Base-by-base conservation (phyloP, 1,140 invertebrate genomes). In the Saccostrea echinata region DNA sequence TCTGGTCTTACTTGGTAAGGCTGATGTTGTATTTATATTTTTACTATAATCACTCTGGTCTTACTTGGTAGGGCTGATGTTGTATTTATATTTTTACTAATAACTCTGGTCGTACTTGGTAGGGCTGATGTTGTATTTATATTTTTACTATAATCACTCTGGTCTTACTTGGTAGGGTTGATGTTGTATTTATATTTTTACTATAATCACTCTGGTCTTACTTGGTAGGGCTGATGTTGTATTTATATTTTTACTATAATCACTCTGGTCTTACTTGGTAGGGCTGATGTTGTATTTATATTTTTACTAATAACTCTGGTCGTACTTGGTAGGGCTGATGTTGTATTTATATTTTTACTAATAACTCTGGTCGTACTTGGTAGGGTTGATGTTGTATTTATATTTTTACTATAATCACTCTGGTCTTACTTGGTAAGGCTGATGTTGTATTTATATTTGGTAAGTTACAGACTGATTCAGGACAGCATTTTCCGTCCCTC, bases 381-480 rank as follows among this genome's bases (percentile, higher is more conserved):
- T 52, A 12, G 12, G 4, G 12, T 8, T 52, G 52, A 8, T 52
- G 52, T 52, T 12, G 52, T 52, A 12, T 52, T 52, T 12, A 52
- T 52, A 8, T 11, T 55, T 13, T 55, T n/a, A n/a, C n/a, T n/a
- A n/a, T n/a, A n/a, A 43, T 43, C 2, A 43, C 35, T 9, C 43
- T 18, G 13, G 6, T 61, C 68, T 30, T 76, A 76, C 68, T 76
- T 76, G 68, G 16, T 76, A 30, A 30, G 8, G 27, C 12, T 1
- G 24, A 16, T 35, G 68, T 76, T 16, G 68, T 76, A 13, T 76
- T 76, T 3, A 76, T 27, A 76, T 76, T 76, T 13, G 68, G 27
- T 27, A 76, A 33, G 30, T 76, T 18, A 76, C 68, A 76, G 1
- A 76, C 68, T 30, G 68, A 76, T 33, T 76, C 68, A 33, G 68